Evolutionary conservation across 1,140 invertebrate genomes (phyloP), one percentile per base, ranked within the genome.

Genomic region (Bombus superbus): DNA sequence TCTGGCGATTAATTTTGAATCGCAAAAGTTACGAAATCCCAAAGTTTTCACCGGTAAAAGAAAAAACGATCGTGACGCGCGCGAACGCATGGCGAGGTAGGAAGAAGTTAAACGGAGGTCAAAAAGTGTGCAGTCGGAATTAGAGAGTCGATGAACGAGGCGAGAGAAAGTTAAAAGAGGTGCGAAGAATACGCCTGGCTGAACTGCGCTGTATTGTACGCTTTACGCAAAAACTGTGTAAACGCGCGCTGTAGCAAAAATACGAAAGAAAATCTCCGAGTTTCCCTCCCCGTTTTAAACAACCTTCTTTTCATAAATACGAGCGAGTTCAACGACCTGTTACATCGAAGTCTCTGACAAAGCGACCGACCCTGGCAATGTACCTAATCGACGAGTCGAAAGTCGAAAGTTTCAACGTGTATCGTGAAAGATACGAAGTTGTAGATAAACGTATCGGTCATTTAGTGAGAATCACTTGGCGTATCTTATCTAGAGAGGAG

Each of bases 111-210:
- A 62, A 77, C 38, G 1, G 75, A 38, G 32, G 38, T 62, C 38
- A 25, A n/a, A 77, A 57, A 59, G n/a, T 22, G 53, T 76, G 38
- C 75, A 32, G 38, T 32, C 4, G 75, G 28, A 42, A 77, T 62
- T 64, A 77, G 35, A 77, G 75, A 62, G 57, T 13, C 28, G 57
- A 57, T 4, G 57, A 25, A 62, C 28, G 35, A 40, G 35, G 53
- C 28, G 6, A 28, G 75, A 77, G 75, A 77, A 77, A 77, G 75
- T 77, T 35, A 53, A 53, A 53, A 35, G 32, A 53, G 42, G 42
- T n/a, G 44, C 42, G 25, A 47, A 47, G 22, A 74, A 25, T 35
- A 42, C 72, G 40, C 11, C 13, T 9, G n/a, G 40, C 10, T 35
- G 44, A 35, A 25, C 15, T 25, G 38, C 3, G 68, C 22, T 59